Conservation (phyloP, 2,888 invertebrate genomes). For the Heliconius aoede region DNA sequence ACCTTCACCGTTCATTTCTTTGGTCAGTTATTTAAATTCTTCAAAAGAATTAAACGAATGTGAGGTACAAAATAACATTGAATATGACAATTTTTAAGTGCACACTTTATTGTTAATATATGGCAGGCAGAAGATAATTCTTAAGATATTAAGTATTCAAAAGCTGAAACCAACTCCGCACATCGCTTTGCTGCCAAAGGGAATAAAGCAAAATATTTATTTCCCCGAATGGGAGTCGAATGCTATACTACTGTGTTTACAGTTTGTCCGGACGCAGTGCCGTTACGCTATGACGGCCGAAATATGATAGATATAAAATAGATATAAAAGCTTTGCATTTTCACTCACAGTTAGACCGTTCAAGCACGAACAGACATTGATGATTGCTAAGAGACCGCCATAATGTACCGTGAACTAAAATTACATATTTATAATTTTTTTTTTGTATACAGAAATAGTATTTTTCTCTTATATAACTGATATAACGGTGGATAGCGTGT, state of each 20-base stretch:
- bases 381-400: neutral
- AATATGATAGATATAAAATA: neutral
- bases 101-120: no score
- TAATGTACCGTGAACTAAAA: constrained; percentile 28
- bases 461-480: constrained; percentile 48
- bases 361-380: constrained; percentile 11
- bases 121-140: no score
- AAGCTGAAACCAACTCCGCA: neutral
- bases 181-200: neutral
- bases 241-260: neutral
- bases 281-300: neutral
- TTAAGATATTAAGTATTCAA: neutral
- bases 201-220: neutral
- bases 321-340: neutral
- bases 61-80: no score
- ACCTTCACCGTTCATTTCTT: constrained; percentile 5
- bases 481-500: constrained; percentile 43
- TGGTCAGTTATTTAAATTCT: neutral
- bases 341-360: neutral
- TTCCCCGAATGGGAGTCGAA: neutral
- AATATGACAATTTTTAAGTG: no score
- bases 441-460: constrained; percentile 21
- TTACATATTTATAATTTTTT: constrained; percentile 27
- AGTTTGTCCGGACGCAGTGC: neutral
- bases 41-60: neutral